A percentile compares a stretch with the other conserved stretches of the same genome.
phyloP scores from a whole-genome alignment of 2,113 vertebrate species.

The Nesoenas mayeri region DNA sequence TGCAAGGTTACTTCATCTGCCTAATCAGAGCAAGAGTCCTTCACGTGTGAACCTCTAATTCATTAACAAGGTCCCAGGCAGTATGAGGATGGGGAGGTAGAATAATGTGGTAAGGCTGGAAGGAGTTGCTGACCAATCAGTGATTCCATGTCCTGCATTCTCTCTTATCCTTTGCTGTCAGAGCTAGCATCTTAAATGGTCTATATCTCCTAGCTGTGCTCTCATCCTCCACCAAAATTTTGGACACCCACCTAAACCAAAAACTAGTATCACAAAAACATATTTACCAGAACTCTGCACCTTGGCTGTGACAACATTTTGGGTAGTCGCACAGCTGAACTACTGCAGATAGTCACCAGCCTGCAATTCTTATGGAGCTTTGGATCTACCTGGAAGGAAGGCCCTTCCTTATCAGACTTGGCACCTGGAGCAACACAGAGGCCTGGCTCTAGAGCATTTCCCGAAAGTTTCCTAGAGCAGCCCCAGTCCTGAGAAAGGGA shows the following conservation, averaged over 20 bases:
- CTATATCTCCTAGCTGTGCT: background rate
- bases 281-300: background rate
- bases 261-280: background rate
- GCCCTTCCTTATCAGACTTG: background rate
- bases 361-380: background rate
- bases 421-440: background rate
- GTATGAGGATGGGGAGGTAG: background rate
- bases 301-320: background rate
- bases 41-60: background rate
- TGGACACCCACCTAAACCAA: background rate
- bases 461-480: background rate
- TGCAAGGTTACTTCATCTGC: background rate
- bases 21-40: background rate
- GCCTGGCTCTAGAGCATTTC: background rate
- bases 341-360: background rate
- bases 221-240: background rate
- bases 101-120: background rate
- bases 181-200: background rate
- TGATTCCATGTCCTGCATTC: background rate
- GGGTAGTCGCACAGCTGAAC: background rate
- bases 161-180: background rate
- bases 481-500: background rate
- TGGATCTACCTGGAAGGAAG: background rate
- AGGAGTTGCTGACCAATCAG: background rate
- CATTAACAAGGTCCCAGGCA: background rate